phyloP scores from a whole-genome alignment of 2,888 invertebrate species.

The Maniola hyperantus region DNA sequence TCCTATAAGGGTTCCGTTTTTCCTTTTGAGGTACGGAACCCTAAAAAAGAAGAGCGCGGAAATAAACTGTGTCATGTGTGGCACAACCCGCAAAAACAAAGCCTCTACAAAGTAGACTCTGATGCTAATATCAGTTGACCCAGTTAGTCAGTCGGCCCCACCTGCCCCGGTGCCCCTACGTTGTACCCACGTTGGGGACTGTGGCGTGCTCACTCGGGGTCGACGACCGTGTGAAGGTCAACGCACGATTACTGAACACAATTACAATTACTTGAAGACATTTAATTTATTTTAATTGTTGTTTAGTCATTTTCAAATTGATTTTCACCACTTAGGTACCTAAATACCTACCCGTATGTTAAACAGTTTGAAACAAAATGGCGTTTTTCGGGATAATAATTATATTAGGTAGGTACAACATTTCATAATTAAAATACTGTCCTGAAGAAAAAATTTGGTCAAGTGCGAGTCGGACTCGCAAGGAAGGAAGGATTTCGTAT shows the following conservation, averaged over 20 bases:
- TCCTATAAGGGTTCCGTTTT: too few relatives aligned
- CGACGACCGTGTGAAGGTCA: conserved; percentile 51
- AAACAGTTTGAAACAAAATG: too few relatives aligned
- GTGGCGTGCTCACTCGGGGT: conserved; percentile 34
- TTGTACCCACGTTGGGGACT: conserved; percentile 5
- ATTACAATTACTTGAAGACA: background rate
- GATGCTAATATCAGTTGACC: conserved; percentile 21
- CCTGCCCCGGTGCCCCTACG: conserved; percentile 33
- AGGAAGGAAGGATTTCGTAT: too few relatives aligned
- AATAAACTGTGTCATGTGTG: too few relatives aligned
- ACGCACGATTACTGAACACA: conserved; percentile 43
- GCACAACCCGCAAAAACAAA: background rate
- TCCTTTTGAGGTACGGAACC: too few relatives aligned
- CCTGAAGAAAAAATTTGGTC: too few relatives aligned
- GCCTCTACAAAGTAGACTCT: background rate
- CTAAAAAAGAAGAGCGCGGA: too few relatives aligned
- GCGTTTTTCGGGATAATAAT: background rate
- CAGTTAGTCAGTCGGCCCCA: conserved; percentile 26
- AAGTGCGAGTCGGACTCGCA: too few relatives aligned
- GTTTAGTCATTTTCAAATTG: background rate
- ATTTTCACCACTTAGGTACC: background rate
- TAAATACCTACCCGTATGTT: too few relatives aligned
- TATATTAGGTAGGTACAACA: too few relatives aligned
- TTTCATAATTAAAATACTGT: too few relatives aligned
- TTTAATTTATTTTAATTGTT: background rate